Percentiles rank a stretch among this genome's conserved stretches.
phyloP scores from a whole-genome alignment of 1,140 invertebrate genomes.

The Antheraea pernyi region DNA sequence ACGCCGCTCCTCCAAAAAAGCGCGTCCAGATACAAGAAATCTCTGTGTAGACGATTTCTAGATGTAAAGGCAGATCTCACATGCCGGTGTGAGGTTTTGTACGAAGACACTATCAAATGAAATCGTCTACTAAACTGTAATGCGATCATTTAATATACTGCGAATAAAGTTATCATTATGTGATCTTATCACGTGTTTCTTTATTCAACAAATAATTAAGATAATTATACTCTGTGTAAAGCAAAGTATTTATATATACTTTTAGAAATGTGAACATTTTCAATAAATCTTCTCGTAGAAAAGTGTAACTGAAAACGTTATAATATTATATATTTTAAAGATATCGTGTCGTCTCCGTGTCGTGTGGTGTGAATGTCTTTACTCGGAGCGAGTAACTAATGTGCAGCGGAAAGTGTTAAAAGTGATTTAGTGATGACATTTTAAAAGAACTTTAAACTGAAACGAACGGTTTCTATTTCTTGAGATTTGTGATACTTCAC shows the following conservation, averaged over 20 bases:
- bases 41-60: conserved; percentile 53
- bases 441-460: conserved; percentile 9
- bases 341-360: background rate
- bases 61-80: background rate
- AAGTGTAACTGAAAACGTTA: background rate
- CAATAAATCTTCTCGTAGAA: background rate
- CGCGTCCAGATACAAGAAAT: conserved; percentile 74
- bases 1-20: conserved; percentile 56
- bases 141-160: too few relatives aligned
- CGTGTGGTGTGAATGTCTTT: background rate
- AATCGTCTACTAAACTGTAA: too few relatives aligned
- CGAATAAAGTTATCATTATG: too few relatives aligned
- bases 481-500: background rate
- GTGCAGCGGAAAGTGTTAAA: background rate
- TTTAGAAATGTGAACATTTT: background rate
- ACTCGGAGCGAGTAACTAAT: background rate
- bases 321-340: background rate
- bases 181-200: too few relatives aligned
- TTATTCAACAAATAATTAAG: background rate
- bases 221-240: background rate
- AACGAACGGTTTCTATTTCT: background rate
- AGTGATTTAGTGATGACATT: conserved; percentile 5
- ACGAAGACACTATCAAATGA: too few relatives aligned
- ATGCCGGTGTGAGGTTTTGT: too few relatives aligned
- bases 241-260: background rate